Conservation (phyloP, 2,888 invertebrate genomes). For the Drosophila kanekoi region DNA sequence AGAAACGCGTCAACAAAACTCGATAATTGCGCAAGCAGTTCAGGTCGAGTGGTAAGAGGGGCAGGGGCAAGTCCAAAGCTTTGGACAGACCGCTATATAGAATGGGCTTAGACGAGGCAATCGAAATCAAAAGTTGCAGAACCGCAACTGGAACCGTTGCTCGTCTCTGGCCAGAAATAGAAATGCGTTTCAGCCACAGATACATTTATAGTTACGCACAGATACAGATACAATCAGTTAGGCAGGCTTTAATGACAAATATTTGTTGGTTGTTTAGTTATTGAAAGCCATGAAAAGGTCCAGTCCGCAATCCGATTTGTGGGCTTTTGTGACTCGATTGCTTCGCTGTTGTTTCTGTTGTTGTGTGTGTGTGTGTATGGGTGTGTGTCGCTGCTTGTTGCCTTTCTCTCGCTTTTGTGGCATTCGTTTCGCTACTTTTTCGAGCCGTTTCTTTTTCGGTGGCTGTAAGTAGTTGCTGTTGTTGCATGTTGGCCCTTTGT, state of each 20-base stretch:
- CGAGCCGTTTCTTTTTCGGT: slow-evolving; percentile 64
- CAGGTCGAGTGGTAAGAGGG: background rate
- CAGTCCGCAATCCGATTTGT: slow-evolving; percentile 78
- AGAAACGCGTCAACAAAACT: slow-evolving; percentile 12
- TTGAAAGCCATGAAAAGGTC: slow-evolving; percentile 69
- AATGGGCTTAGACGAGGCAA: slow-evolving; percentile 37
- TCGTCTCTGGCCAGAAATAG: slow-evolving; percentile 26
- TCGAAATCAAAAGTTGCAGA: slow-evolving; percentile 71
- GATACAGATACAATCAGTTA: slow-evolving; percentile 39
- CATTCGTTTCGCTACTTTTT: slow-evolving; percentile 77
- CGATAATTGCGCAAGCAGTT: slow-evolving; percentile 50
- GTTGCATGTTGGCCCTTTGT: slow-evolving; percentile 54
- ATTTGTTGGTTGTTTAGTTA: slow-evolving; percentile 70
- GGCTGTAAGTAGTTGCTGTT: slow-evolving; percentile 55
- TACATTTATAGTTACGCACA: slow-evolving; percentile 22
- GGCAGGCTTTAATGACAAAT: slow-evolving; percentile 68
- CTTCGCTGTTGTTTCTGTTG: slow-evolving; percentile 47
- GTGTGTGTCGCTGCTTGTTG: slow-evolving; percentile 41
- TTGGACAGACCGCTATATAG: slow-evolving; percentile 56
- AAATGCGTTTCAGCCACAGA: slow-evolving; percentile 27
- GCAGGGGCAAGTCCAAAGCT: slow-evolving; percentile 15
- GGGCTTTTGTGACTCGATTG: slow-evolving; percentile 75
- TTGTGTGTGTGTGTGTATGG: slow-evolving; percentile 15
- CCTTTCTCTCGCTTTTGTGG: slow-evolving; percentile 73
- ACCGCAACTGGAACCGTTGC: slow-evolving; percentile 57